A percentile compares a stretch with the other conserved stretches of the same genome.
Evolutionary conservation across 2,113 vertebrate species (phyloP).

Genomic region (Muntiacus reevesi): DNA sequence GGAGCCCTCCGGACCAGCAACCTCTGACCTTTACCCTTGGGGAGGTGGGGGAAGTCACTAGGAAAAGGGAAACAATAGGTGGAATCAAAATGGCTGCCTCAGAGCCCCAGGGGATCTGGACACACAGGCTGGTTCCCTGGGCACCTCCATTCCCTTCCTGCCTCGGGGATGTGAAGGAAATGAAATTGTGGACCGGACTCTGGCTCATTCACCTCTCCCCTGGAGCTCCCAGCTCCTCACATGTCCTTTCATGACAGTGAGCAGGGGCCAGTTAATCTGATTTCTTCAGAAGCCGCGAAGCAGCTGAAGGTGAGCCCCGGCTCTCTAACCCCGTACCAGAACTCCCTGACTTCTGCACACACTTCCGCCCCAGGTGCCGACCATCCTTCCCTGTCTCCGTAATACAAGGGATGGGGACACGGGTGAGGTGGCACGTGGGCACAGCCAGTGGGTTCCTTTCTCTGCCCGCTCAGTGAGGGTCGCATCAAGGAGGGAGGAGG

Average conservation of each 20-base stretch:
- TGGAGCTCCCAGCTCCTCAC: background rate
- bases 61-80: conserved; percentile 49
- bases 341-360: background rate
- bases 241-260: background rate
- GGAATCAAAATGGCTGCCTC: conserved; percentile 71
- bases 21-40: conserved; percentile 23
- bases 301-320: background rate
- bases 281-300: background rate
- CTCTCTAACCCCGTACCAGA: no score
- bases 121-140: background rate
- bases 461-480: background rate
- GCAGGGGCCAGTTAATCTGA: background rate
- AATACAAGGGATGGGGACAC: background rate
- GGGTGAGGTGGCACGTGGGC: background rate
- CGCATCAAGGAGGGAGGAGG: background rate
- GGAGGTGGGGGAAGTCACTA: background rate
- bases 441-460: background rate
- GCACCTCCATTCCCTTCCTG: background rate
- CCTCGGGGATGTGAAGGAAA: background rate
- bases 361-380: background rate
- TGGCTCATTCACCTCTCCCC: background rate
- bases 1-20: background rate
- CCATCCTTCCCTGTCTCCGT: background rate
- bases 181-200: background rate
- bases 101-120: background rate